Conservation (phyloP, 2,888 invertebrate genomes). For the Podotricha telesiphe region DNA sequence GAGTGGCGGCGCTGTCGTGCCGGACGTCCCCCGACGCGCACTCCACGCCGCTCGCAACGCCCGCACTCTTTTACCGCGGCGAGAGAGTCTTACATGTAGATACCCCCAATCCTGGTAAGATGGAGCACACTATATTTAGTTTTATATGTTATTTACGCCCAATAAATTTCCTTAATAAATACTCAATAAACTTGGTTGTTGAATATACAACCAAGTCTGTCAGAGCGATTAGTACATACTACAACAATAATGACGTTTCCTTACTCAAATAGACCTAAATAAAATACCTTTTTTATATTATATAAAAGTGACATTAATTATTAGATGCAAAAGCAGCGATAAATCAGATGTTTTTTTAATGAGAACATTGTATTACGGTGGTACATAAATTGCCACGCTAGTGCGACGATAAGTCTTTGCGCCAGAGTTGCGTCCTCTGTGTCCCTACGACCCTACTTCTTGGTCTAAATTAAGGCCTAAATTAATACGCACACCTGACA, state of each 20-base stretch:
- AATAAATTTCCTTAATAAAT: too few relatives aligned
- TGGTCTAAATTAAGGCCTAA: slow-evolving; percentile 7
- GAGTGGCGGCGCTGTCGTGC: slow-evolving; percentile 63
- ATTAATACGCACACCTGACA: slow-evolving; percentile 15
- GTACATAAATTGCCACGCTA: slow-evolving; percentile 54
- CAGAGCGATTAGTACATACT: background rate
- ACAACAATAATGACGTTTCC: background rate
- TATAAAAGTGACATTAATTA: slow-evolving; percentile 12
- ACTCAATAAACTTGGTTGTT: too few relatives aligned
- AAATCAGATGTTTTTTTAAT: slow-evolving; percentile 39
- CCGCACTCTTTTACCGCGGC: slow-evolving; percentile 62
- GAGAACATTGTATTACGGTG: slow-evolving; percentile 34
- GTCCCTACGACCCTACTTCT: slow-evolving; percentile 16
- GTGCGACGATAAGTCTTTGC: slow-evolving; percentile 59
- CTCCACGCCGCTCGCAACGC: slow-evolving; percentile 39
- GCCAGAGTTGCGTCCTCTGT: slow-evolving; percentile 32
- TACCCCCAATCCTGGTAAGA: slow-evolving; percentile 83
- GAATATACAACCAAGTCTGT: background rate
- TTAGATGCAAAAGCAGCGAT: slow-evolving; percentile 31
- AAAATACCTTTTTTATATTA: slow-evolving; percentile 3
- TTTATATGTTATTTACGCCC: too few relatives aligned
- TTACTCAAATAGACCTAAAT: background rate
- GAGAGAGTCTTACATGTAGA: slow-evolving; percentile 58
- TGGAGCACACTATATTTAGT: background rate
- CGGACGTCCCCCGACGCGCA: slow-evolving; percentile 44